A percentile compares a stretch with the other conserved stretches of the same genome.
These are phyloP conservation scores for Drosophila cognata DNA, from an alignment of 2,888 invertebrate species.

Conservation along the genomic window DNA sequence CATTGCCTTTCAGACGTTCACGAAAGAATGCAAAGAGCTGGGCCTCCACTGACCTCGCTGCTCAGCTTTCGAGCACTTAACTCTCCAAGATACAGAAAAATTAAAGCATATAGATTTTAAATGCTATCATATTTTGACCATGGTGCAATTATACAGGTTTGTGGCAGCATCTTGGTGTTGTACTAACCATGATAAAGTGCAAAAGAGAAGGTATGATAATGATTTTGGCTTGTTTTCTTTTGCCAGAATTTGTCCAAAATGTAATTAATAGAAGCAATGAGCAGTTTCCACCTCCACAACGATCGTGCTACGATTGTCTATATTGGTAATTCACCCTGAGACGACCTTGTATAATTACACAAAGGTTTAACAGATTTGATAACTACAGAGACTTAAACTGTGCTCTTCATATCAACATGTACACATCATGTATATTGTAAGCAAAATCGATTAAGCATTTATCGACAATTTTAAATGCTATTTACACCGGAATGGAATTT, in stretches of 20 bases:
- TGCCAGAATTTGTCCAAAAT: background rate
- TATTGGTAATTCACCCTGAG: background rate
- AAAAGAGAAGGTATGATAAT: background rate
- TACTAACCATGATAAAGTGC: background rate
- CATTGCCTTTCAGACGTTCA: background rate
- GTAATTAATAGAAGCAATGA: background rate
- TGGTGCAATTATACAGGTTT: background rate
- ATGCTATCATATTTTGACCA: background rate
- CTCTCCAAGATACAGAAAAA: background rate
- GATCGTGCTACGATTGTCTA: background rate
- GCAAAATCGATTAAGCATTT: background rate
- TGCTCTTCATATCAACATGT: background rate
- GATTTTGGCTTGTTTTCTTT: background rate
- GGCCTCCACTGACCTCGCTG: background rate
- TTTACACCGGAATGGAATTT: background rate
- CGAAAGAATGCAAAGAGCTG: background rate
- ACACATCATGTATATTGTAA: background rate
- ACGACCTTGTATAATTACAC: background rate
- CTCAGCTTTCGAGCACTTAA: background rate
- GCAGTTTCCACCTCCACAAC: background rate
- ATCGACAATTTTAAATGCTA: background rate
- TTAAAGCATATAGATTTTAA: background rate
- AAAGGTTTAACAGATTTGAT: background rate
- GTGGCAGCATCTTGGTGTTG: background rate
- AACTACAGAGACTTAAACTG: background rate